phyloP scores from a whole-genome alignment of 2,113 vertebrate genomes.

The Aleadryas rufinucha region DNA sequence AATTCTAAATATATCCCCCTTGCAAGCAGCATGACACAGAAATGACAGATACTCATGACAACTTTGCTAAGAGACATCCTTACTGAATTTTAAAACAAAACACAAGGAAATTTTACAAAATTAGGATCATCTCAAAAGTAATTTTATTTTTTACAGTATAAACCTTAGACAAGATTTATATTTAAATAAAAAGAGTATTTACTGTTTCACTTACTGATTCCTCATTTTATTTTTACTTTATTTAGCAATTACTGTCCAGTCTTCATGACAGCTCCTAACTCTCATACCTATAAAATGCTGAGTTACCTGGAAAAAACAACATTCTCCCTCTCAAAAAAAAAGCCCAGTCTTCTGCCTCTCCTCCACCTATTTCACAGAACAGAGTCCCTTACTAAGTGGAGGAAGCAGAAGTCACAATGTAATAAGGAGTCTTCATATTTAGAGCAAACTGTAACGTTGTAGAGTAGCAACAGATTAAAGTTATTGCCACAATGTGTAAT shows the following conservation, averaged over 20 bases:
- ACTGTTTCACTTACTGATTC: background rate
- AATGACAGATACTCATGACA: background rate
- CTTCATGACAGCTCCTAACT: background rate
- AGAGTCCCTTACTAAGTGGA: background rate
- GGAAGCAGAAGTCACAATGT: background rate
- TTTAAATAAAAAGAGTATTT: background rate
- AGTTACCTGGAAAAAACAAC: background rate
- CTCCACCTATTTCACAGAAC: background rate
- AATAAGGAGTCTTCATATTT: background rate
- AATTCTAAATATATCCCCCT: background rate
- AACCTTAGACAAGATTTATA: background rate
- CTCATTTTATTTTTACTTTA: background rate
- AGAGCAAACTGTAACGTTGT: background rate
- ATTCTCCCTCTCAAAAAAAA: background rate
- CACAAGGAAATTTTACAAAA: background rate
- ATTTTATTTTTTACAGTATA: background rate
- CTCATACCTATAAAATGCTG: background rate
- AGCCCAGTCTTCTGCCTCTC: background rate
- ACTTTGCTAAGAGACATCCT: background rate
- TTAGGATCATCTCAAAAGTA: accelerated
- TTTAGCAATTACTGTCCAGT: background rate
- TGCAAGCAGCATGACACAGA: accelerated
- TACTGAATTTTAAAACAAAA: background rate
- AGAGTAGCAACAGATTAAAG: background rate
- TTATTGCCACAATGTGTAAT: background rate